A percentile compares a stretch with the other conserved stretches of the same genome.
Evolutionary conservation across 2,888 invertebrate genomes (phyloP).

Genomic region (Automeris io): DNA sequence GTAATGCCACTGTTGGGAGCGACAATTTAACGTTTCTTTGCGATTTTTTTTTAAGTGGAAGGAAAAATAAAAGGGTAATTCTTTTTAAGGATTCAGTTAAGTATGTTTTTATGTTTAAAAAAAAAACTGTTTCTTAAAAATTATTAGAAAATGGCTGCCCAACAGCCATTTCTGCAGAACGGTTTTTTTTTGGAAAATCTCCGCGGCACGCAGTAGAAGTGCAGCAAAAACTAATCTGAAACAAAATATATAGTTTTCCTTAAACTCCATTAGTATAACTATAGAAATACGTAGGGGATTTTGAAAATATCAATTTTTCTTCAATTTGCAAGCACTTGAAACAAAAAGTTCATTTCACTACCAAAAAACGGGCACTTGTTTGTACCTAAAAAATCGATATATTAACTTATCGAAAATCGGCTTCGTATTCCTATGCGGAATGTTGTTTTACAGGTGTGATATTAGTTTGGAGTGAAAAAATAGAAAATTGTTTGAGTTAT

Average conservation of each 20-base stretch:
- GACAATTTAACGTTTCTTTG: background rate
- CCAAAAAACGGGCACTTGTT: slow-evolving; percentile 1
- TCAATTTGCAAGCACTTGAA: slow-evolving; percentile 8
- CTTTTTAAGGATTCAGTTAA: background rate
- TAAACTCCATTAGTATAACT: slow-evolving; percentile 9
- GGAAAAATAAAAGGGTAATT: background rate
- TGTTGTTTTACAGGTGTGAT: too few species aligned
- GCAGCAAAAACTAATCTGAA: background rate
- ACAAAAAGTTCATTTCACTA: slow-evolving; percentile 4
- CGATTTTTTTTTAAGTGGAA: background rate
- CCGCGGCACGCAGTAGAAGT: slow-evolving; percentile 5
- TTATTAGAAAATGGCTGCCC: slow-evolving; percentile 2
- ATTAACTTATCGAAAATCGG: too few species aligned
- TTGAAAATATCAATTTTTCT: slow-evolving; percentile 9
- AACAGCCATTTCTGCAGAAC: slow-evolving; percentile 2
- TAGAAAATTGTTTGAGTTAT: slow-evolving; percentile 3
- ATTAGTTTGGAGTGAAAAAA: slow-evolving; percentile 1
- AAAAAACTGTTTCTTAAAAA: slow-evolving; percentile 3
- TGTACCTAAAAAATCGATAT: background rate
- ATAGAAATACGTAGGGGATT: slow-evolving; percentile 8
- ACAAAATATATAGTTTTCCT: background rate
- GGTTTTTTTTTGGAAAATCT: slow-evolving; percentile 1
- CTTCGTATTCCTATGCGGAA: too few species aligned
- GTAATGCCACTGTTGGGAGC: background rate
- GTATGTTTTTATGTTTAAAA: background rate